Conservation (phyloP, 2,888 invertebrate genomes). For the Amblyjoppa fuscipennis region DNA sequence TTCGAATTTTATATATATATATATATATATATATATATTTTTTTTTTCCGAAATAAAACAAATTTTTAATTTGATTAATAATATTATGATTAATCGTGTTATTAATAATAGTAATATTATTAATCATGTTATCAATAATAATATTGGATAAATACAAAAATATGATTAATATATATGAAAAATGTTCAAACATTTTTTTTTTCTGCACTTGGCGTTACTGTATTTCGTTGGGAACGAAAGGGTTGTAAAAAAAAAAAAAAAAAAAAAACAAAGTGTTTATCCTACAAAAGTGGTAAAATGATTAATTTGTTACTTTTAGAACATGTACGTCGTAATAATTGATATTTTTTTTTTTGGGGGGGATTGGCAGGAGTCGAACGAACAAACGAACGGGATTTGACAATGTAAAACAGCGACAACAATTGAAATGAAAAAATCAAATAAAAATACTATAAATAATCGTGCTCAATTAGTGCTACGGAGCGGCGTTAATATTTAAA, state of each 20-base stretch:
- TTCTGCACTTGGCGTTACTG: no score
- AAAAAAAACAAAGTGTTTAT: no score
- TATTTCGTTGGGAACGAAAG: no score
- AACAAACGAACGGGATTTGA: background rate
- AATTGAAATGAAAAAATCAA: background rate
- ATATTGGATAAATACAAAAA: no score
- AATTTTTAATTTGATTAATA: background rate
- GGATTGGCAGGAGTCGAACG: slow-evolving; percentile 1
- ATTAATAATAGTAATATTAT: background rate
- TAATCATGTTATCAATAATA: background rate
- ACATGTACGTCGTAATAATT: background rate
- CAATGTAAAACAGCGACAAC: slow-evolving; percentile 23
- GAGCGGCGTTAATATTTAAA: slow-evolving; percentile 31
- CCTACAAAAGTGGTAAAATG: background rate
- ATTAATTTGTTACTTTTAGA: background rate
- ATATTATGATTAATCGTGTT: no score
- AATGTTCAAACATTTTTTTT: no score
- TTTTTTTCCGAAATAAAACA: background rate
- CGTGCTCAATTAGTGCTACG: slow-evolving; percentile 31
- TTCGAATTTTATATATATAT: background rate
- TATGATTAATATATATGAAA: no score
- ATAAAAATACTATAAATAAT: slow-evolving; percentile 35
- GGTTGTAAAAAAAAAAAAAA: no score
- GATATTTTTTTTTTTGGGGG: background rate
- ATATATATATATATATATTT: background rate